Percentiles rank a stretch among this genome's conserved stretches.
phyloP scores from a whole-genome alignment of 2,113 vertebrate genomes.

The Python bivittatus region DNA sequence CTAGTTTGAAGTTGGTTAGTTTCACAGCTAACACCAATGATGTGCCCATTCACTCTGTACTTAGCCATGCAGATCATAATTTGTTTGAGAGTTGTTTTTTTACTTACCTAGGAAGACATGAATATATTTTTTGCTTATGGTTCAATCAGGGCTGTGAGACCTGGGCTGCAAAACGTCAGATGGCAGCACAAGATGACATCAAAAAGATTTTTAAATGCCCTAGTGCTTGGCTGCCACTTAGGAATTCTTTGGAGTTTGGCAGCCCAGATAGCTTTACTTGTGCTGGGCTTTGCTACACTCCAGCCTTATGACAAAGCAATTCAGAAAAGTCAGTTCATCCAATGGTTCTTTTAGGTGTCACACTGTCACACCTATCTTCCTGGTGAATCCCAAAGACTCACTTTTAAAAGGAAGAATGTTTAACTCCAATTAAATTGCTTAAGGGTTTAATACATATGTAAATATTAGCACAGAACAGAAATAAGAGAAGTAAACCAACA shows the following conservation, averaged over 20 bases:
- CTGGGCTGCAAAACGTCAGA: neutral
- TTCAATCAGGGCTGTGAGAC: neutral
- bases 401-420: conserved; percentile 2
- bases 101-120: neutral
- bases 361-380: neutral
- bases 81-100: neutral
- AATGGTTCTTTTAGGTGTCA: neutral
- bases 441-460: conserved; percentile 9
- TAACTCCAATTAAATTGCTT: conserved; percentile 1
- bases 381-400: conserved; percentile 1
- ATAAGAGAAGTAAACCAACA: conserved; percentile 11
- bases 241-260: neutral
- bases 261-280: neutral
- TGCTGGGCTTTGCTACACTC: neutral
- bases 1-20: neutral
- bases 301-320: neutral
- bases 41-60: neutral
- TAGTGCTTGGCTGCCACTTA: neutral
- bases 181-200: neutral
- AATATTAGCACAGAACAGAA: conserved; percentile 9
- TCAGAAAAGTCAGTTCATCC: neutral
- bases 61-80: neutral
- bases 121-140: neutral
- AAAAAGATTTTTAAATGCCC: neutral
- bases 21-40: neutral